Conservation (phyloP, 2,888 invertebrate species). For the Uropetala carovei region DNA sequence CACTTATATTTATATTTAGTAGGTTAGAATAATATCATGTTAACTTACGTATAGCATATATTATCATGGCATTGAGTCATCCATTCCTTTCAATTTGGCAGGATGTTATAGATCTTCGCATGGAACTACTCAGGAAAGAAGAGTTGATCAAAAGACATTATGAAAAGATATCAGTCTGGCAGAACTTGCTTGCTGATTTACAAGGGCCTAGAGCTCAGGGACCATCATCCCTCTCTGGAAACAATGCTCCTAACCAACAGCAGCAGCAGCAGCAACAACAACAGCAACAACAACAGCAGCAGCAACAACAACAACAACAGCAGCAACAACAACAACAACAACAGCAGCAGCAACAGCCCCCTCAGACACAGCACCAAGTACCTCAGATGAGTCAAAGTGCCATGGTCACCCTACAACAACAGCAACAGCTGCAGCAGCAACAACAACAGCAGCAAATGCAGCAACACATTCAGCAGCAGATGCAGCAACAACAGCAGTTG, state of each 20-base stretch:
- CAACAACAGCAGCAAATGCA: conserved; percentile 74
- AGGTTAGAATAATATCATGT: too few species aligned
- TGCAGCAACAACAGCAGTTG: conserved; percentile 56
- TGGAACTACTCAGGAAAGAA: conserved; percentile 93
- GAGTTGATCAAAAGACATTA: conserved; percentile 91
- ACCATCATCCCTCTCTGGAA: conserved; percentile 68
- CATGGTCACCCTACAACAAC: conserved; percentile 74
- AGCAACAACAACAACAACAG: conserved; percentile 68
- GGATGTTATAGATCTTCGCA: conserved; percentile 90
- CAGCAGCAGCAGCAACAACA: conserved; percentile 72
- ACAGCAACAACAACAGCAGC: conserved; percentile 72
- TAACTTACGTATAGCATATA: too few species aligned
- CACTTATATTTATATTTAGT: too few species aligned
- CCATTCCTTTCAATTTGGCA: conserved; percentile 69
- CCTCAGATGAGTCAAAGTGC: conserved; percentile 48
- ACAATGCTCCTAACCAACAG: conserved; percentile 71
- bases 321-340: conserved; percentile 74
- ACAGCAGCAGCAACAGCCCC: conserved; percentile 75
- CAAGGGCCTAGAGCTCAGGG: conserved; percentile 76
- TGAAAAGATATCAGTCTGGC: conserved; percentile 94
- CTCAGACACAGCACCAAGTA: conserved; percentile 71
- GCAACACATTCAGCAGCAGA: conserved; percentile 77
- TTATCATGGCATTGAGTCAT: too few species aligned
- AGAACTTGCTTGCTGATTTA: conserved; percentile 88
- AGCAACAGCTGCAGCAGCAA: conserved; percentile 74